Base-by-base conservation (phyloP, 2,113 vertebrate species). In the Oncorhynchus mykiss region DNA sequence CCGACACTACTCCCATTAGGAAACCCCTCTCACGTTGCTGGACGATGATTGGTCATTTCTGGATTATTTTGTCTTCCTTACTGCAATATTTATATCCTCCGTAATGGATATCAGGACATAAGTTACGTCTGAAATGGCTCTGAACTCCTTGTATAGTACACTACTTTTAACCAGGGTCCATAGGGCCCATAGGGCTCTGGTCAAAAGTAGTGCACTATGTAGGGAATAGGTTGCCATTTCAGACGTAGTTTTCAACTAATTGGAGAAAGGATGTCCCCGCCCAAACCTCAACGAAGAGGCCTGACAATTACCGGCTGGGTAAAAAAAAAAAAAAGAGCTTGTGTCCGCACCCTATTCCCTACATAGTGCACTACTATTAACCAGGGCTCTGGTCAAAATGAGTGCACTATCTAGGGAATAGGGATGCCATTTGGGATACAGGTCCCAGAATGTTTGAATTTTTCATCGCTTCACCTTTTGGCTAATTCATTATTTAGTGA, bases 401-500 rank as follows among this genome's bases (percentile, higher is more conserved):
- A 51, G 3, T 14, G 49, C 49, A 51, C 13, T 12, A 12, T 16
- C 14, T 4, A 51, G 4, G 49, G 49, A 51, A 16, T 16, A 51
- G 22, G 49, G 14, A 16, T 14, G 14, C 49, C 49, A 51, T 51
- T 14, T 51, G 13, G 49, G 13, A 16, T 2, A 39, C 49, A 4
- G 2, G 0, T 0, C 11, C 49, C 14, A 12, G 14, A 51, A 51
- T 51, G 13, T 51, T 76, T 91, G 74, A 90, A 93, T 91, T 84
- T 92, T 92, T 92, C 89, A 92, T 92, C 80, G 20, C 75, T 66
- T 80, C 87, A 88, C 88, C 87, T 89, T 87, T 91, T 81, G 84
- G 81, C 72, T 87, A 87, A 93, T 93, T 91, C 90, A 93, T 93
- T 92, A 93, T 92, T 93, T 82, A 93, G 88, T 84, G 84, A 87